Conservation (phyloP, 2,797 vertebrate genomes). For the Pseudochaenichthys georgianus region DNA sequence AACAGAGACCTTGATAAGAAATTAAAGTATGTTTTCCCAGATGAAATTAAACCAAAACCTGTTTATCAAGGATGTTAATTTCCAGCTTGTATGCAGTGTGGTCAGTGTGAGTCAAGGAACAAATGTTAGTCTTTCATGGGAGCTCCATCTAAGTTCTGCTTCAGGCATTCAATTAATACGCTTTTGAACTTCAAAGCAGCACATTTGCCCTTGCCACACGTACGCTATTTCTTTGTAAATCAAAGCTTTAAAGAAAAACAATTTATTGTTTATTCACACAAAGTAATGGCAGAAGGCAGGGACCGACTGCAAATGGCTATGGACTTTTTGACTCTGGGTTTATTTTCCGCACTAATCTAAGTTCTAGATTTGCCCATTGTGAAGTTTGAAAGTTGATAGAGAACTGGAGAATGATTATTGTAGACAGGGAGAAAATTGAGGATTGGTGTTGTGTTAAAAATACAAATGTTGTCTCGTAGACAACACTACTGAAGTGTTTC, state of each 20-base stretch:
- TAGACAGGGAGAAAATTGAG: background rate
- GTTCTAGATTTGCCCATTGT: background rate
- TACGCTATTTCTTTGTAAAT: constrained; percentile 57
- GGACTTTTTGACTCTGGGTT: background rate
- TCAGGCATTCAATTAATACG: constrained; percentile 61
- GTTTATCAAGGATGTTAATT: constrained; percentile 28
- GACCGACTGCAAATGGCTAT: background rate
- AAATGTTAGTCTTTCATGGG: constrained; percentile 62
- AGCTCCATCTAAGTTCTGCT: constrained; percentile 45
- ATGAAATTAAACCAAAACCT: constrained; percentile 12
- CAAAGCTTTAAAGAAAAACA: constrained; percentile 42
- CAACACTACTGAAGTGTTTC: too few relatives aligned
- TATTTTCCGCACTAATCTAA: background rate
- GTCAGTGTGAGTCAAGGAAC: constrained; percentile 56
- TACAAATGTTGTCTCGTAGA: background rate
- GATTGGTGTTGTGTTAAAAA: background rate
- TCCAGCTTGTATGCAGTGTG: constrained; percentile 29
- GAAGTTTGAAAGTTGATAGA: background rate
- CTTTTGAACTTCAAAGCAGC: constrained; percentile 67
- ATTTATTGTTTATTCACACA: constrained; percentile 45
- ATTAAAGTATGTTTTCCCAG: background rate
- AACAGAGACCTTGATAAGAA: constrained; percentile 2
- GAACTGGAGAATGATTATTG: background rate
- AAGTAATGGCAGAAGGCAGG: constrained; percentile 27
- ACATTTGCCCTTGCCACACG: constrained; percentile 51